Evolutionary conservation across 2,888 invertebrate genomes (phyloP), one percentile per base, ranked within the genome.

Genomic region (Lathronympha strigana): DNA sequence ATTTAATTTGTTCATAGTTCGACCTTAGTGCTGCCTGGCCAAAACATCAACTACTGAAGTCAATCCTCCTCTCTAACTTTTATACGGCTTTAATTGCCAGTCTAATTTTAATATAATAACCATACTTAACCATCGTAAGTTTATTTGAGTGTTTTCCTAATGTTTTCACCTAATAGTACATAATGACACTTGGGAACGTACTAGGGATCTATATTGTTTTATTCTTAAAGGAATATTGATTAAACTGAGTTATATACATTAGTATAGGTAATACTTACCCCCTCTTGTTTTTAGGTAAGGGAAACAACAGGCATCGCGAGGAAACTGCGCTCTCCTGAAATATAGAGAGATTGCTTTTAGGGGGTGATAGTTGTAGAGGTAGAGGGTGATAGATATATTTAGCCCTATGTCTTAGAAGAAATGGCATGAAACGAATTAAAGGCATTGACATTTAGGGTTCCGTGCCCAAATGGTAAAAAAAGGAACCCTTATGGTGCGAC

Each of bases 71-170:
- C 28, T n/a, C 25, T 9, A 23, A 63, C 47, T 54, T 55, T 63
- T 63, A 63, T 55, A 49, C 25, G 9, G 15, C 33, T 28, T 63
- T 63, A 63, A 63, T 63, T 54, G 55, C 54, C 49, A 25, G 38
- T 63, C 62, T 55, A 63, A 63, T 63, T 63, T 55, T 55, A 55
- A 54, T 47, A 63, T 63, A 63, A 63, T 63, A 63, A 55, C 54
- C 38, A 23, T 28, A 63, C 62, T 63, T 63, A 63, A 23, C 23
- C 17, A 11, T 63, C 62, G 25, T 63, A 63, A 63, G 62, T 55
- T 63, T 63, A 55, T 55, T 63, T 63, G 55, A 38, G n/a, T 47
- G n/a, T 49, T 21, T 49, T 63, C 47, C 47, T 63, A 62, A 62
- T 62, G 45, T 62, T 45, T 0, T 25, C 62, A 36, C 25, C 61